Percentiles rank a stretch among this genome's conserved stretches.
These are phyloP conservation scores for Proisotoma minuta DNA, from an alignment of 2,888 invertebrate genomes.

Conservation along the genomic window DNA sequence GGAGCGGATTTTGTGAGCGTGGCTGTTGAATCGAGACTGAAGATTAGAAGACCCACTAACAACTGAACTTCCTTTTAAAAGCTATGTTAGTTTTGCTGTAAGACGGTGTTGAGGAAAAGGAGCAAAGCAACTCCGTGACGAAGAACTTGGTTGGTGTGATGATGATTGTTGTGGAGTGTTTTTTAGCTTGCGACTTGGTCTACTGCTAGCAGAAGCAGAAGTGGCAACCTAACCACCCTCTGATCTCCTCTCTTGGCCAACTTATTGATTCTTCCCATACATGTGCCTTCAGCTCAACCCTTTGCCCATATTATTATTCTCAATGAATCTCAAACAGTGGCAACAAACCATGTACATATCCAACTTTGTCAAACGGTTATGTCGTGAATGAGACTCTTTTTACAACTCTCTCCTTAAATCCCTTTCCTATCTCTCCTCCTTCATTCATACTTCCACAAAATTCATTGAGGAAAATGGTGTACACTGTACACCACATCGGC, in stretches of 20 bases:
- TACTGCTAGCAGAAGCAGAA: constrained; percentile 1
- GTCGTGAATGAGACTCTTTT: not conserved
- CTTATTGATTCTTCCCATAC: constrained; percentile 11
- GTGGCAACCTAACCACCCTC: constrained; percentile 9
- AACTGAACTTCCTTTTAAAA: constrained; percentile 3
- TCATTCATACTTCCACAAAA: not conserved
- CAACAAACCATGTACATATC: not conserved
- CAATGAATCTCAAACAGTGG: not conserved
- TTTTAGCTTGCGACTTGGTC: constrained; percentile 5
- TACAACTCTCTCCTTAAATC: not conserved
- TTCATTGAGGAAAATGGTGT: constrained; percentile 1
- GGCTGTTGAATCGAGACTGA: not conserved
- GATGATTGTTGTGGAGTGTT: too few relatives aligned
- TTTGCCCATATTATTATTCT: not conserved
- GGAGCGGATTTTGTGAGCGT: too few relatives aligned
- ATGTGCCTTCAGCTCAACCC: not conserved
- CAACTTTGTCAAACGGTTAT: not conserved
- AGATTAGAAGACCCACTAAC: constrained; percentile 1
- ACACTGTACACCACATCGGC: not conserved
- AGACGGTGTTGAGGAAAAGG: not conserved
- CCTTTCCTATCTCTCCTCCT: not conserved
- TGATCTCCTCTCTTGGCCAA: constrained; percentile 3
- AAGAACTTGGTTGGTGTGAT: not conserved
- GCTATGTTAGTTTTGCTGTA: not conserved
- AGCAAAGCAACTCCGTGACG: constrained; percentile 6